Evolutionary conservation across 2,113 vertebrate species (phyloP), one percentile per base, ranked within the genome.

Genomic region (Bubalus kerabau): DNA sequence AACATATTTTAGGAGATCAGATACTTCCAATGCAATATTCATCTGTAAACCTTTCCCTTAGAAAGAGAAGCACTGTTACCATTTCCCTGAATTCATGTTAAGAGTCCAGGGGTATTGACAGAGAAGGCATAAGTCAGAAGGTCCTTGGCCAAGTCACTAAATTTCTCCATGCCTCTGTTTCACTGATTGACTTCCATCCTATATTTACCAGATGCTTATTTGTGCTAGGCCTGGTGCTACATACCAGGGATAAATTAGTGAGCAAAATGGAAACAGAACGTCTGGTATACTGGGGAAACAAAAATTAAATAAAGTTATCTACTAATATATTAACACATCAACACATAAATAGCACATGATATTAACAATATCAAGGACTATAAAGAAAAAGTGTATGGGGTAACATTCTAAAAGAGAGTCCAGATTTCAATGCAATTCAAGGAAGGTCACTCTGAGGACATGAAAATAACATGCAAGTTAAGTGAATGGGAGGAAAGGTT

Each of bases 11-110:
- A 97, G 78, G 54, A 93, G 78, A 48, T 80, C 46, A 80, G 60
- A 48, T 15, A n/a, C 78, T 94, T 95, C 14, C 48, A 54, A 90
- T 93, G 40, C 40, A 97, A 95, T 74, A 94, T 87, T 92, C 92
- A 97, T 94, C 57, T 89, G 60, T 46, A 86, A 60, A 92, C 64
- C 59, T 82, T 91, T 91, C 48, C 19, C 71, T 46, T 32, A 87
- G 78, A 96, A 81, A 83, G 10, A 57, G 24, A 97, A 81, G 13
- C 71, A 89, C 57, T 56, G 85, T 86, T 95, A 59, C 4, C 24
- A 43, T 54, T 54, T 97, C 30, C 28, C 46, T 93, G 43, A 83
- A 96, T 96, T 67, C 85, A 84, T 71, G 50, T 14, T 26, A 36
- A 74, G 82, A 64, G 21, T 12, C 36, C 48, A n/a, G 12, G 17